Evolutionary conservation across 2,113 vertebrate genomes (phyloP), one percentile per base, ranked within the genome.

Genomic region (Barbus barbus): DNA sequence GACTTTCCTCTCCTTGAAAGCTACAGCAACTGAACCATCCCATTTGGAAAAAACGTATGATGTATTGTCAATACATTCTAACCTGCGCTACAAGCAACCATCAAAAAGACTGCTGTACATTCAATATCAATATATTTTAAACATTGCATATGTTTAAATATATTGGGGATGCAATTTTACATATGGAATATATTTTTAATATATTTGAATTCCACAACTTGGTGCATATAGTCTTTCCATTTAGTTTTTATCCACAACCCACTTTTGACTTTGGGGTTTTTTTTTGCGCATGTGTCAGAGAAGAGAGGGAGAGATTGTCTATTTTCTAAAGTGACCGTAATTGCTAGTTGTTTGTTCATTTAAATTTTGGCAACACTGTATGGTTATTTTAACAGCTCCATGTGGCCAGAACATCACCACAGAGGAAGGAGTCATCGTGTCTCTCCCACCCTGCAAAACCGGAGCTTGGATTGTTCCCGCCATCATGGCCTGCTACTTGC

Each of bases 401-500:
- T 99, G 98, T 87, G 98, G 98, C 72, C 97, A 98, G 91, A 99
- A 99, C 89, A 95, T 98, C 93, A 98, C 97, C 18, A 93, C 95
- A 81, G 97, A 98, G 5, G 98, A 98, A 2, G 98, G 98, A 5
- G 95, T 93, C 89, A 93, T 96, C 82, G 95, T 97, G 86, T 86
- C 95, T 74, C 91, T 97, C 89, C 97, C 98, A 75, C 96, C 97
- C 1, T 99, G 98, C 93, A 99, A 99, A 91, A 98, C 97, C 8
- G 98, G 98, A 69, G 98, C 97, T 63, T 99, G 98, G 98, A 98
- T 99, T 0, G 96, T 99, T 61, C 98, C 98, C 0, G 98, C 98
- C 85, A 99, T 99, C 91, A 99, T 99, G 98, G 98, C 98, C 85
- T 99, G 98, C 93, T 99, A 99, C 87, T 95, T 99, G 75, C 92